Evolutionary conservation across 2,113 vertebrate genomes (phyloP).

Genomic region (Sorex araneus): DNA sequence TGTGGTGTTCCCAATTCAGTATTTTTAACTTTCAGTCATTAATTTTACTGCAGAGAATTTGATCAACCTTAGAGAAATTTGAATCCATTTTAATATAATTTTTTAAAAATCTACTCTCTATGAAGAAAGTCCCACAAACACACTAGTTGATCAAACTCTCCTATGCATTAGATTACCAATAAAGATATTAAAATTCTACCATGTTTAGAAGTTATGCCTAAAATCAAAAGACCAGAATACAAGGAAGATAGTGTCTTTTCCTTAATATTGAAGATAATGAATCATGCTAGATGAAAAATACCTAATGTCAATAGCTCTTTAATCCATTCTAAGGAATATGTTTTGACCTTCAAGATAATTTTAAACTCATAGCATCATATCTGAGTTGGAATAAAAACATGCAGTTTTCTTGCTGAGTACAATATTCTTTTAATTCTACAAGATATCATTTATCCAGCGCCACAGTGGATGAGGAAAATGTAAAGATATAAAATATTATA

Average conservation of each 20-base stretch:
- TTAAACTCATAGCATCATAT: constrained; percentile 67
- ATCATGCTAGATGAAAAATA: constrained; percentile 76
- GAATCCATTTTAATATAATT: constrained; percentile 15
- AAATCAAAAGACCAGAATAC: constrained; percentile 68
- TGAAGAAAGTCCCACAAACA: constrained; percentile 4
- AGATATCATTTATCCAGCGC: constrained; percentile 31
- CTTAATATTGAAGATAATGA: constrained; percentile 73
- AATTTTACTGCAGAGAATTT: constrained; percentile 57
- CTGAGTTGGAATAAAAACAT: constrained; percentile 72
- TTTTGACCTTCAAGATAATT: constrained; percentile 79
- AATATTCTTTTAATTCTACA: constrained; percentile 61
- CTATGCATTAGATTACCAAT: constrained; percentile 53
- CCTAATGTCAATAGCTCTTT: constrained; percentile 74
- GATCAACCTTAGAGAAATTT: constrained; percentile 53
- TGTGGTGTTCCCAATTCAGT: constrained; percentile 57
- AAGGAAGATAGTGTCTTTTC: constrained; percentile 68
- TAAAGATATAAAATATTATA: constrained; percentile 37
- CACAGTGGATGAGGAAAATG: constrained; percentile 44
- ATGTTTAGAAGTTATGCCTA: constrained; percentile 42
- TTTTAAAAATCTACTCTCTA: background rate
- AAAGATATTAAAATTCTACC: constrained; percentile 48
- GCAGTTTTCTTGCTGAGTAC: constrained; percentile 59
- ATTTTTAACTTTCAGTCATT: constrained; percentile 66
- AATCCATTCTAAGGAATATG: constrained; percentile 79
- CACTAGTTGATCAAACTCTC: constrained; percentile 58